A percentile compares a stretch with the other conserved stretches of the same genome.
These are phyloP conservation scores for Borostomias antarcticus DNA, from an alignment of 2,797 vertebrate genomes.

Conservation along the genomic window DNA sequence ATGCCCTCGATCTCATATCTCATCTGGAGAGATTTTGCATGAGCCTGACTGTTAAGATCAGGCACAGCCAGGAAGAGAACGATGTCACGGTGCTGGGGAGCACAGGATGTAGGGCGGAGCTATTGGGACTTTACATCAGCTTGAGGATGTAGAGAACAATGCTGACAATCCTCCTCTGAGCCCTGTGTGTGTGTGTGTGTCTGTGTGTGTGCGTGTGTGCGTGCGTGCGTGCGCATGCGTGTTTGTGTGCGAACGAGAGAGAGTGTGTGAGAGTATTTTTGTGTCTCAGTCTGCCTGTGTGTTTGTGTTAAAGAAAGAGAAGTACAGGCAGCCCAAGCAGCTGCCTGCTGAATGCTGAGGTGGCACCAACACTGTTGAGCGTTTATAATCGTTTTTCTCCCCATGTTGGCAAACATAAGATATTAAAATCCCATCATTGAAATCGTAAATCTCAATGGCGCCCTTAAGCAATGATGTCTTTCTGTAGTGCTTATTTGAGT, in stretches of 20 bases:
- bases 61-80: conserved; percentile 28
- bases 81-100: conserved; percentile 20
- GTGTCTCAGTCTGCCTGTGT: too few relatives aligned
- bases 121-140: conserved; percentile 45
- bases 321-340: too few relatives aligned
- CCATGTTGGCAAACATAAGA: conserved; percentile 11
- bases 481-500: conserved; percentile 27
- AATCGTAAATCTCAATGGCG: neutral
- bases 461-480: conserved; percentile 13
- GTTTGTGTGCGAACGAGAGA: conserved; percentile 1
- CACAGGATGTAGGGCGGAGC: conserved; percentile 18
- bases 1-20: conserved; percentile 11
- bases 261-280: neutral
- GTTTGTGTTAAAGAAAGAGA: too few relatives aligned
- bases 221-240: neutral
- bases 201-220: neutral
- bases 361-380: neutral
- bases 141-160: conserved; percentile 29
- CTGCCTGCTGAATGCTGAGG: too few relatives aligned
- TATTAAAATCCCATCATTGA: too few relatives aligned
- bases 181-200: conserved; percentile 2
- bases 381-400: conserved; percentile 30
- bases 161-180: conserved; percentile 34
- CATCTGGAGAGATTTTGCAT: conserved; percentile 51
- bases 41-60: conserved; percentile 55